Conservation (phyloP, 1,140 invertebrate species). For the Ceratina calcarata region DNA sequence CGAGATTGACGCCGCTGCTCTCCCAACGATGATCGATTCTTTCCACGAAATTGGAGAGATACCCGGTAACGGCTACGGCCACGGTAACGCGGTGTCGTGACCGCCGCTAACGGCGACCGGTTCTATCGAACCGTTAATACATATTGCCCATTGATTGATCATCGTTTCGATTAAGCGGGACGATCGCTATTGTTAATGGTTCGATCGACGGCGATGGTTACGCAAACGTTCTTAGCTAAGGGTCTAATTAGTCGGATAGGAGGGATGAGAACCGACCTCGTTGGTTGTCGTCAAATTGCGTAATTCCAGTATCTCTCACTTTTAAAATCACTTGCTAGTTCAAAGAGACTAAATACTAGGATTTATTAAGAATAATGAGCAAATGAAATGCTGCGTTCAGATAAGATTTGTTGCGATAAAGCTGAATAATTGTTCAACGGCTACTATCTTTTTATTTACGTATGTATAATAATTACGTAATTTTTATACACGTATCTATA, state of each 20-base stretch:
- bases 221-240: constrained; percentile 22
- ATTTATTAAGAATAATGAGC: too few relatives aligned
- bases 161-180: neutral
- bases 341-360: too few relatives aligned
- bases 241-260: constrained; percentile 6
- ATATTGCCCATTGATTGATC: too few relatives aligned
- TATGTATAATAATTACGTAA: too few relatives aligned
- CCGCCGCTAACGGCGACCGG: constrained; percentile 13
- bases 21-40: constrained; percentile 55
- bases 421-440: too few relatives aligned
- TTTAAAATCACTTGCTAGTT: too few relatives aligned
- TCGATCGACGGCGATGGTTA: constrained; percentile 8
- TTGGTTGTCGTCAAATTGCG: constrained; percentile 17
- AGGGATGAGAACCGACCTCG: neutral
- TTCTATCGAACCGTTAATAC: neutral
- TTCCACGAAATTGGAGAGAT: constrained; percentile 54
- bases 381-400: too few relatives aligned
- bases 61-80: neutral
- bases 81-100: neutral
- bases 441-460: too few relatives aligned
- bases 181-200: constrained; percentile 32
- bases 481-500: too few relatives aligned
- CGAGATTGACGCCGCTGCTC: constrained; percentile 46
- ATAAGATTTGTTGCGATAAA: too few relatives aligned
- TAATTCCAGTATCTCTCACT: neutral